phyloP scores from a whole-genome alignment of 35 echinoderm and acorn worm genomes.

The Hemicentrotus pulcherrimus region DNA sequence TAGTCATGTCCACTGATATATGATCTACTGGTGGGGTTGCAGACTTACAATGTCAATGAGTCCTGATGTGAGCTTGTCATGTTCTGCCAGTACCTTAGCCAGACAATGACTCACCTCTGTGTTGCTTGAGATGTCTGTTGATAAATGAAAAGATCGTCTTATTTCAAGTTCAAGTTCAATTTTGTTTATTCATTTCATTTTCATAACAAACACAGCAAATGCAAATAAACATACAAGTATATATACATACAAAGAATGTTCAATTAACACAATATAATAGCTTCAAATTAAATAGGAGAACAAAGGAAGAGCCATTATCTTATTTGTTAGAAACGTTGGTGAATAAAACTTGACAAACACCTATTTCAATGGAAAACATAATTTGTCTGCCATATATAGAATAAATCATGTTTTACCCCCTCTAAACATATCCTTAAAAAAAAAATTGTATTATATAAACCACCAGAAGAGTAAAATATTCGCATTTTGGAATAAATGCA shows the following conservation, averaged over 20 bases:
- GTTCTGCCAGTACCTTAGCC: conserved; percentile 66
- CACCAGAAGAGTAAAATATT: not conserved
- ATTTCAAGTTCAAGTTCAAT: too few relatives aligned
- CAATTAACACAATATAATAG: too few relatives aligned
- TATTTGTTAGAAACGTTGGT: not conserved
- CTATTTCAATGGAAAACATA: too few relatives aligned
- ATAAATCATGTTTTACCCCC: too few relatives aligned
- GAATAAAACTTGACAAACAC: not conserved
- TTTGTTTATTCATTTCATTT: too few relatives aligned
- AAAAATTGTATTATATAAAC: not conserved
- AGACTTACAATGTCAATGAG: conserved; percentile 81
- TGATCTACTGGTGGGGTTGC: not conserved
- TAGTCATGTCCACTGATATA: not conserved
- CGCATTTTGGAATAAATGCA: not conserved
- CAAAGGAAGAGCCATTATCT: too few relatives aligned
- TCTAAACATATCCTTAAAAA: too few relatives aligned
- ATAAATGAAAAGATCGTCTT: not conserved
- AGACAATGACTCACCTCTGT: conserved; percentile 67
- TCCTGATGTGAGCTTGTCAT: conserved; percentile 57
- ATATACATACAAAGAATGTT: too few relatives aligned
- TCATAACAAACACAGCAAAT: not conserved
- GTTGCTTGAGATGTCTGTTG: conserved; percentile 55
- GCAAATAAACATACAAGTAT: not conserved
- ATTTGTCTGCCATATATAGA: too few relatives aligned
- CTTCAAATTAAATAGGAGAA: too few relatives aligned